Conservation (phyloP, 2,797 vertebrate species). For the Gastrophryne carolinensis region DNA sequence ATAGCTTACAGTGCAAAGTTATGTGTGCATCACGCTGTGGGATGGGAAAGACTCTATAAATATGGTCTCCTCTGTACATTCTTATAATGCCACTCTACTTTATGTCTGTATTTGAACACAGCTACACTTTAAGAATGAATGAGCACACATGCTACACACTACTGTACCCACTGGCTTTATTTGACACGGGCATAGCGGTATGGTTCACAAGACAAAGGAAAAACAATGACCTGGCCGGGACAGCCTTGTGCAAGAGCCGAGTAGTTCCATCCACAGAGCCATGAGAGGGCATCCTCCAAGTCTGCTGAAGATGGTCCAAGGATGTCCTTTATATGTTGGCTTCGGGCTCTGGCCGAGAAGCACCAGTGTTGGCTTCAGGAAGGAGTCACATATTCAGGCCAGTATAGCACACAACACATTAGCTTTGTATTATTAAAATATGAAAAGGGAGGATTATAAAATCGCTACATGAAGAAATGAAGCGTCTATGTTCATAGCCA, state of each 20-base stretch:
- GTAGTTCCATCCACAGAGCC: not conserved
- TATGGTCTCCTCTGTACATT: too few relatives aligned
- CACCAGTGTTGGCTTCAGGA: not conserved
- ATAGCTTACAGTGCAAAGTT: too few relatives aligned
- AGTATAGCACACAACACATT: not conserved
- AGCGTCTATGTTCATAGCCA: not conserved
- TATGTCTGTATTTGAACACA: too few relatives aligned
- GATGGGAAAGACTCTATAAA: too few relatives aligned
- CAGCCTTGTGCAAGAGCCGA: not conserved
- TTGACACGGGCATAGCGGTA: slow-evolving; percentile 12
- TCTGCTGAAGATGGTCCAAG: not conserved
- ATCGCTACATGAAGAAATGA: too few relatives aligned
- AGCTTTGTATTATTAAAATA: not conserved
- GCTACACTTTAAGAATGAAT: too few relatives aligned
- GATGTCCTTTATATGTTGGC: too few relatives aligned
- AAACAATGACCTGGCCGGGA: not conserved
- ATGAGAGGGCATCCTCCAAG: not conserved
- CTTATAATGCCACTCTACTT: too few relatives aligned
- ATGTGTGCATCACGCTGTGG: too few relatives aligned
- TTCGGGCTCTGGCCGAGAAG: too few relatives aligned
- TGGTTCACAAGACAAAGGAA: slow-evolving; percentile 21
- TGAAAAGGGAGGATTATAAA: not conserved
- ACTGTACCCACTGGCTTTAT: slow-evolving; percentile 40
- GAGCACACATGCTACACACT: not conserved
- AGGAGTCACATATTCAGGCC: not conserved